Evolutionary conservation across 2,888 invertebrate species (phyloP), one percentile per base, ranked within the genome.

Genomic region (Drosophila borealis): DNA sequence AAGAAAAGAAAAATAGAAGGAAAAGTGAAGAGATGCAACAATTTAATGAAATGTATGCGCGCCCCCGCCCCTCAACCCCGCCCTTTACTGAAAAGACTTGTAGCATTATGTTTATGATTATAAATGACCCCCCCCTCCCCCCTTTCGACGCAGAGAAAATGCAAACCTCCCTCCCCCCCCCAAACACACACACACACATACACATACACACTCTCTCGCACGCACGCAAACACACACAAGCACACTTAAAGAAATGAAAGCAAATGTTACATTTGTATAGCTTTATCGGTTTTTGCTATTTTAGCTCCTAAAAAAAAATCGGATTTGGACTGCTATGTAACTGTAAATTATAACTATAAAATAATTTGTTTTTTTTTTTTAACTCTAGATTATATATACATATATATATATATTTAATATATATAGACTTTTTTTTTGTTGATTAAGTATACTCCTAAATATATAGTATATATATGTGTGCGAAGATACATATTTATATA

Each of bases 311-410:
- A 67, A 9, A 39, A 63, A 64, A 71, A 75, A 63, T 69, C 56
- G 80, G 68, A 80, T 77, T 70, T 65, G 48, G 83, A 86, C 86
- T 82, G 83, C 83, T 80, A 74, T 78, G 59, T 86, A 76, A 50
- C 41, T 78, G 44, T 83, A 82, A 55, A 80, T 73, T 77, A 63
- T 63, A 69, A 64, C 51, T 72, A 66, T 71, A 74, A 44, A 67
- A 41, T 37, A 54, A 75, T 29, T 63, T 59, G 14, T 45, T 59
- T 54, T 48, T 61, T 65, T 50, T 50, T 60, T 56, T 56, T 36
- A 41, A 10, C 19, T 46, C 17, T 54, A 74, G 17, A 49, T 34
- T 41, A 55, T 13, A 57, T 36, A 56, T 51, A 49, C 25, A 53
- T 41, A 55, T 13, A 57, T 36, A 56, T 51, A 49, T 51, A 42